Conservation (phyloP, 2,888 invertebrate species). For the Drosophila flavopinicola region DNA sequence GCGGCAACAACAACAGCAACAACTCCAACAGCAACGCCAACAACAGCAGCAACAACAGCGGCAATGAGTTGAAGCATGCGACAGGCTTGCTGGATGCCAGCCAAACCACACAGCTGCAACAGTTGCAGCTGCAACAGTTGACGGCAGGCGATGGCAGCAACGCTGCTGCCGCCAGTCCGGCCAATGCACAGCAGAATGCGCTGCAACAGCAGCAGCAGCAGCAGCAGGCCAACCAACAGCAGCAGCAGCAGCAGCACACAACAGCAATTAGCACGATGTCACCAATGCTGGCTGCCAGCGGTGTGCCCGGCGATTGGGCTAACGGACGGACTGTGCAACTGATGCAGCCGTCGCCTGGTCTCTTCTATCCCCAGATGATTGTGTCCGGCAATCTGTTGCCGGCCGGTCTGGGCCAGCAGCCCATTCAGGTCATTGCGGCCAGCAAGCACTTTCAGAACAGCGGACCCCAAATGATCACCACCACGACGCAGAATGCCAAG, state of each 20-base stretch:
- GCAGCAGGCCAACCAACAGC: constrained; percentile 77
- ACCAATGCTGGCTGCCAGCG: constrained; percentile 87
- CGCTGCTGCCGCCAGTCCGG: constrained; percentile 81
- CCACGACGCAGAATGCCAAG: constrained; percentile 87
- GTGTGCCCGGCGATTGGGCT: constrained; percentile 88
- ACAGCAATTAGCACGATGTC: constrained; percentile 91
- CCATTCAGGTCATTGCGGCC: constrained; percentile 89
- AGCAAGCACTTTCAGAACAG: constrained; percentile 93
- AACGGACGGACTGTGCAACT: constrained; percentile 91
- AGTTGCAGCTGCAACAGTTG: constrained; percentile 84
- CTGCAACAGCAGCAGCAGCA: constrained; percentile 74
- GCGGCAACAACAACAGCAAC: constrained; percentile 22
- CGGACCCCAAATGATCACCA: constrained; percentile 93
- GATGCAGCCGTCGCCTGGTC: constrained; percentile 89
- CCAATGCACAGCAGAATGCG: constrained; percentile 79
- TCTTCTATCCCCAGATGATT: constrained; percentile 91
- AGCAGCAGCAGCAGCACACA: constrained; percentile 86
- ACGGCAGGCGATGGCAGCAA: constrained; percentile 69
- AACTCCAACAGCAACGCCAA: constrained; percentile 15
- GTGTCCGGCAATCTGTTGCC: constrained; percentile 92
- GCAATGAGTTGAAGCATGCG: constrained; percentile 79
- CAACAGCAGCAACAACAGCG: constrained; percentile 9
- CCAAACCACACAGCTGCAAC: constrained; percentile 85
- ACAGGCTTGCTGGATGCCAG: constrained; percentile 84
- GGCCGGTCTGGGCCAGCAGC: constrained; percentile 82